Base-by-base conservation (phyloP, 1,140 invertebrate genomes). In the Melanaphis sacchari region DNA sequence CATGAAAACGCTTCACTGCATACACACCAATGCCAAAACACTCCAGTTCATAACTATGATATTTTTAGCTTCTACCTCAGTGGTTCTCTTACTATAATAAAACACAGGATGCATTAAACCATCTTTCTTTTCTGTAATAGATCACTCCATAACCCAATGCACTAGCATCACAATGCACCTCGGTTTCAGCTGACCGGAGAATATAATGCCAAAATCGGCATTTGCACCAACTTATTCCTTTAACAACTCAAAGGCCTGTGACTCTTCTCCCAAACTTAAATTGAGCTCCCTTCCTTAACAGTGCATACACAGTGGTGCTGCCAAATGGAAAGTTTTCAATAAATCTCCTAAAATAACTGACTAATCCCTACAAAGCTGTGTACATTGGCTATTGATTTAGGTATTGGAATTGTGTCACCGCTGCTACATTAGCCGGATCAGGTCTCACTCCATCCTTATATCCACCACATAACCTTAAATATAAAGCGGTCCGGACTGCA, bases 11-110 rank as follows among this genome's bases (percentile, higher is more conserved):
- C 46, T 82, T 76, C 5, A 92, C 21, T 6, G 6, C 54, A 26
- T 52, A 41, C 9, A 7, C 0, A 93, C 76, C n/a, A 92, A 36
- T 21, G 76, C 66, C 9, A 92, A 46, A 76, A 40, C n/a, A n/a
- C n/a, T n/a, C n/a, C n/a, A n/a, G 49, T 81, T 93, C 81, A 38
- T 93, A 93, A 38, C 41, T 82, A 24, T 84, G 91, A 38, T 93
- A 84, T 49, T 38, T 93, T 38, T 93, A n/a, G 5, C 46, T 36
- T 93, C 91, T 0, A 24, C 15, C 22, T 82, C 43, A 18, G n/a
- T 43, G 21, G 41, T 93, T 21, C 46, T 2, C 22, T 82, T 76
- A 38, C 81, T 93, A 49, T 85, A 92, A 82, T 93, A 93, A 43
- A 82, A 76, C 24, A 93, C n/a, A 22, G 76, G 81, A 26, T 52